Evolutionary conservation across 2,113 vertebrate genomes (phyloP).

Genomic region (Corvus hawaiiensis): DNA sequence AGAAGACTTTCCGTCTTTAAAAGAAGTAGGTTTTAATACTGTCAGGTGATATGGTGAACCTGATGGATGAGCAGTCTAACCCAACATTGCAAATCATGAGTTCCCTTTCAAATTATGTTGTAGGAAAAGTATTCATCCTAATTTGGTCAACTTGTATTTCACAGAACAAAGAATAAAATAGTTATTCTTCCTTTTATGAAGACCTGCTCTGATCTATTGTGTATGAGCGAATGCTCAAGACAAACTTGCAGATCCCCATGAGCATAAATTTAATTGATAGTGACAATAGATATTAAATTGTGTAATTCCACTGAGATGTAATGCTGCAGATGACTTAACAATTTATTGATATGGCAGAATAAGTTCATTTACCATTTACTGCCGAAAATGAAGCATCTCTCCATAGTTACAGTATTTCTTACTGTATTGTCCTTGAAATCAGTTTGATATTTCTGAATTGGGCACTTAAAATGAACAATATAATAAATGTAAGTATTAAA

Average conservation of each 20-base stretch:
- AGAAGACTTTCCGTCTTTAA: not conserved
- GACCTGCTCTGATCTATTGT: not conserved
- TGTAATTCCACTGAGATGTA: not conserved
- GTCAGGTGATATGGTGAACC: not conserved
- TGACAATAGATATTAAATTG: not conserved
- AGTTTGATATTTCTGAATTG: not conserved
- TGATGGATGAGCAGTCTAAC: not conserved
- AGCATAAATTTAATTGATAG: not conserved
- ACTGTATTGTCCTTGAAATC: not conserved
- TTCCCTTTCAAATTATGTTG: not conserved
- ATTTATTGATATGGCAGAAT: not conserved
- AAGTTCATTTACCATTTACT: not conserved
- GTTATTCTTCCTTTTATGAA: not conserved
- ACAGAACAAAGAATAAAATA: not conserved
- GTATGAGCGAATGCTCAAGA: not conserved
- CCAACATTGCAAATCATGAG: not conserved
- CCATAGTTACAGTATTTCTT: not conserved
- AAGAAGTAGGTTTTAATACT: not conserved
- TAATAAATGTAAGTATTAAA: conserved; percentile 22
- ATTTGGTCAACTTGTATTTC: not conserved
- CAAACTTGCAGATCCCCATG: not conserved
- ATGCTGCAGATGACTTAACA: not conserved
- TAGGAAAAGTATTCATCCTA: not conserved
- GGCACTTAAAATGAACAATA: not conserved
- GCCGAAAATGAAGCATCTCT: not conserved